Evolutionary conservation across 2,888 invertebrate genomes (phyloP).

Genomic region (Rhamphomyia laevipes): DNA sequence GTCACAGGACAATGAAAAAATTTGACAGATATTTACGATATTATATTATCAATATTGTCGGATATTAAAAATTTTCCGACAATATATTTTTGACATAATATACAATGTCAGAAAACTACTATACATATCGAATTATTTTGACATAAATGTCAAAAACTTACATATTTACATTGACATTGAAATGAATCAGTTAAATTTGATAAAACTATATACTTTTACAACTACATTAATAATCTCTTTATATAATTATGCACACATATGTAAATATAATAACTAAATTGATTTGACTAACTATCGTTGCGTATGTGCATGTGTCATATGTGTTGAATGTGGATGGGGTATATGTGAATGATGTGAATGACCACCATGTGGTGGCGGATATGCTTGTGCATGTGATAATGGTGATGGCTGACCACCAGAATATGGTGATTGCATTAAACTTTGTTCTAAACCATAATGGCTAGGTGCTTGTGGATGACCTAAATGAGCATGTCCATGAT

Average conservation of each 20-base stretch:
- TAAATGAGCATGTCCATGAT: constrained; percentile 58
- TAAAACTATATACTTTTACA: not conserved
- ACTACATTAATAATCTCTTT: no score
- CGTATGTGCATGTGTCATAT: constrained; percentile 59
- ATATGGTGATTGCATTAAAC: constrained; percentile 55
- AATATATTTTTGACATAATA: no score
- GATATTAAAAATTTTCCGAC: no score
- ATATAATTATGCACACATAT: not conserved
- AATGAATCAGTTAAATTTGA: not conserved
- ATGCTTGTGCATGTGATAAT: constrained; percentile 41
- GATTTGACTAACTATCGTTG: constrained; percentile 57
- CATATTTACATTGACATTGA: not conserved
- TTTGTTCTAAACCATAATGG: constrained; percentile 57
- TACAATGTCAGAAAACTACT: no score
- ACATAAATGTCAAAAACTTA: no score
- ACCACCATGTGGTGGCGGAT: constrained; percentile 34
- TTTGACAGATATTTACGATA: no score
- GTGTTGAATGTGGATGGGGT: constrained; percentile 50
- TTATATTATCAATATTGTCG: no score
- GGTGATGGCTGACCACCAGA: constrained; percentile 54
- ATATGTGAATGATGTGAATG: constrained; percentile 52
- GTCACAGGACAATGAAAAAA: no score
- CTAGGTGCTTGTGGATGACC: constrained; percentile 49
- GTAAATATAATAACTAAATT: not conserved
- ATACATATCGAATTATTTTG: no score